Conservation (phyloP, 35 echinoderm and acorn worm species). For the Apostichopus japonicus region DNA sequence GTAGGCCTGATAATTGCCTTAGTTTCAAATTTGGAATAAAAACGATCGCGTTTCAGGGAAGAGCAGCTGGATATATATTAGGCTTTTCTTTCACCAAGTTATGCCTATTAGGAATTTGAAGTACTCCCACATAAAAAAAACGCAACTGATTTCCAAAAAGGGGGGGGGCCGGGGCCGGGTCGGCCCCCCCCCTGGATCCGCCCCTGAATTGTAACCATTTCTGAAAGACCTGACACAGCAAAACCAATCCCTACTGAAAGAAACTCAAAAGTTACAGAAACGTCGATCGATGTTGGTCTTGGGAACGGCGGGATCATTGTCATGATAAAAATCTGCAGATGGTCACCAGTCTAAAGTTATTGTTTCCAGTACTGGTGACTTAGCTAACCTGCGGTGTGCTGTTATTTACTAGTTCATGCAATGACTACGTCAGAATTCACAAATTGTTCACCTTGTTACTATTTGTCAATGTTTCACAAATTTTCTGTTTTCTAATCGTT, state of each 20-base stretch:
- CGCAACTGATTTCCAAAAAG: no score
- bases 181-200: no score
- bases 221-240: slow-evolving; percentile 10
- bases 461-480: slow-evolving; percentile 7
- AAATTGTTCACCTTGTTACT: slow-evolving; percentile 29
- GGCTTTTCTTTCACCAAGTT: no score
- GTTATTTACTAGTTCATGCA: not conserved
- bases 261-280: slow-evolving; percentile 34
- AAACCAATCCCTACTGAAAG: slow-evolving; percentile 20
- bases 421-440: not conserved
- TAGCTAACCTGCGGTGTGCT: not conserved
- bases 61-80: no score
- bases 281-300: slow-evolving; percentile 13
- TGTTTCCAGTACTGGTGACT: not conserved
- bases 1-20: no score
- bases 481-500: slow-evolving; percentile 1
- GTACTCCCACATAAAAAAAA: no score
- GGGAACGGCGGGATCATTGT: not conserved
- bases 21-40: no score
- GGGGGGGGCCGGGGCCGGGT: no score
- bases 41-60: no score
- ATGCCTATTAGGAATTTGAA: no score
- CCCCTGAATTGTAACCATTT: no score
- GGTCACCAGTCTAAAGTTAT: slow-evolving; percentile 24
- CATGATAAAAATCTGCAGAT: slow-evolving; percentile 20